Percentiles rank a stretch among this genome's conserved stretches.
phyloP scores from a whole-genome alignment of 2,888 invertebrate genomes.

The Conchocele bisecta region DNA sequence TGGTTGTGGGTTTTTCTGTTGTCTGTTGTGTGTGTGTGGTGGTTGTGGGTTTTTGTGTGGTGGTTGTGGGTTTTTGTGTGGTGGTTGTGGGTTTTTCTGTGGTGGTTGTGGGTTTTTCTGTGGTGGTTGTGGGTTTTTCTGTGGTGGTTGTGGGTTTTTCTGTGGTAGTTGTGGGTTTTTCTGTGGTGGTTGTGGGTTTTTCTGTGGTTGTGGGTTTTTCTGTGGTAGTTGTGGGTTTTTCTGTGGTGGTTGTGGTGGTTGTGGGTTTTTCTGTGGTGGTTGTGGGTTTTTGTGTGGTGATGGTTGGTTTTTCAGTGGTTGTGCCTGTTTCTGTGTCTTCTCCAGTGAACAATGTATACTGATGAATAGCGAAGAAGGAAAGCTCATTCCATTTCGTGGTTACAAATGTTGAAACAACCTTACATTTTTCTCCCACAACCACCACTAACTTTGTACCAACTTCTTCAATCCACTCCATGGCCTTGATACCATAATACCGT shows the following conservation, averaged over 20 bases:
- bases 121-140: too few relatives aligned
- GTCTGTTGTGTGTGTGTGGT: constrained; percentile 6
- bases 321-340: constrained; percentile 7
- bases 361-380: neutral
- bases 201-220: too few relatives aligned
- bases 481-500: too few relatives aligned
- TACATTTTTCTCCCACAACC: constrained; percentile 30
- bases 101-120: too few relatives aligned
- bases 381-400: neutral
- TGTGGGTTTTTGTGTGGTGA: neutral
- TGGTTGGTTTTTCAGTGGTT: neutral
- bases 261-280: neutral
- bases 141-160: too few relatives aligned
- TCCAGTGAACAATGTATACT: constrained; percentile 48
- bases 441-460: constrained; percentile 26
- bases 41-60: constrained; percentile 15
- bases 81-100: neutral
- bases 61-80: constrained; percentile 4
- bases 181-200: too few relatives aligned
- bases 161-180: too few relatives aligned
- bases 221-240: too few relatives aligned
- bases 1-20: constrained; percentile 7
- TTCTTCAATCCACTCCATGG: constrained; percentile 31
- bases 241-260: too few relatives aligned
- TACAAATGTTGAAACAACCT: constrained; percentile 12